Evolutionary conservation across 2,113 vertebrate genomes (phyloP), one percentile per base, ranked within the genome.

Genomic region (Scomber japonicus): DNA sequence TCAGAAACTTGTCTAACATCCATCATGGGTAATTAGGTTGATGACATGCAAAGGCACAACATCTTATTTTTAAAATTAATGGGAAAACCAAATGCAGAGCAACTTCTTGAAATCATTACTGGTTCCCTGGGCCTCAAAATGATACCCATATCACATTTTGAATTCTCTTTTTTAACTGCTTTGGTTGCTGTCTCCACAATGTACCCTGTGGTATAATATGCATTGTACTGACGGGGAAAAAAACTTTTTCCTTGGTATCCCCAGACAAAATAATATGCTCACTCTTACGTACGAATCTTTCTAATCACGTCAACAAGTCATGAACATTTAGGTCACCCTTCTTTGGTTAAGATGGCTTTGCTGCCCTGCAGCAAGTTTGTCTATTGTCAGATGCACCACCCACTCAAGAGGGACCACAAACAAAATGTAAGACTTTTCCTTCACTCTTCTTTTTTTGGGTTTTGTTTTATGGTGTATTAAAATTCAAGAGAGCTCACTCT

Each of bases 1-100:
- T 90, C 89, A 91, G 61, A 84, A 83, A 75, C 87, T 69, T 89
- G 85, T 90, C 81, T 54, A 54, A 80, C 87, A 90, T 91, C 78
- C 67, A 88, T 89, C 87, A 78, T 11, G 45, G 66, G 35, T 90
- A 83, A 91, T 92, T 89, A 83, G 85, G 76, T 89, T 89, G 73
- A 61, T 83, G 84, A 81, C 84, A 81, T 66, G 85, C 77, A 63
- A 82, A 81, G 62, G 75, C 78, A 79, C 74, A 84, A 82, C 78
- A 71, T 88, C 71, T 81, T 89, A 75, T 89, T 91, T 81, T 79
- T 59, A 69, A 83, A 89, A 82, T 84, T 0, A 89, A 87, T 63
- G 75, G 44, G 56, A 8, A 62, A 49, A 49, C 54, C 51, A 71
- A 80, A 61, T 67, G 53, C 68, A 51, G 76, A 15, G 53, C 30